Conservation (phyloP, 2,888 invertebrate species). For the Agonopterix arenella region DNA sequence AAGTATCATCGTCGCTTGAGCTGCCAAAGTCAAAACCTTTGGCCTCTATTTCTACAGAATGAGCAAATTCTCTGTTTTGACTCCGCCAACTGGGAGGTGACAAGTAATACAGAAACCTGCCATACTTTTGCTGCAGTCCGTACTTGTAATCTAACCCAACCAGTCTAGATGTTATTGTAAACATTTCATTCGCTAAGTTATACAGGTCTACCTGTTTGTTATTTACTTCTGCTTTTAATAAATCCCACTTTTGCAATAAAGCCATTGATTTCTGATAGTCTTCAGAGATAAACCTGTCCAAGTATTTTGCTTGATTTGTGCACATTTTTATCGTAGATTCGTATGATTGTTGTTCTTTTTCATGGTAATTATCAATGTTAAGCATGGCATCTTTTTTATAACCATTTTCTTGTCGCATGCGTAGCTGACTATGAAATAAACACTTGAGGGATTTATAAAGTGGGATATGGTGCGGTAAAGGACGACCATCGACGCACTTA, state of each 20-base stretch:
- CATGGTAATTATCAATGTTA: constrained; percentile 72
- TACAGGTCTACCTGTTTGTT: constrained; percentile 58
- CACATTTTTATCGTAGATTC: constrained; percentile 61
- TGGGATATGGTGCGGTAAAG: constrained; percentile 23
- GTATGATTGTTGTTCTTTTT: constrained; percentile 70
- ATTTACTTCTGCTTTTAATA: constrained; percentile 52
- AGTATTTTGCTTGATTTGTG: constrained; percentile 69
- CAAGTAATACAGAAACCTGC: constrained; percentile 81
- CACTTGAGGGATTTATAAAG: constrained; percentile 41
- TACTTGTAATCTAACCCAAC: constrained; percentile 80
- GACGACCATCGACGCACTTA: constrained; percentile 31
- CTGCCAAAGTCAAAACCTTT: constrained; percentile 59
- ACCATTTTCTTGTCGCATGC: constrained; percentile 46
- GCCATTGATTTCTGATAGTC: constrained; percentile 79
- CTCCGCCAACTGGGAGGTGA: constrained; percentile 79
- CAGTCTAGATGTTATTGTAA: constrained; percentile 57
- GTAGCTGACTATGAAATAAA: constrained; percentile 30
- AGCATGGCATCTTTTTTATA: constrained; percentile 63
- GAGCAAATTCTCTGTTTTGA: constrained; percentile 68
- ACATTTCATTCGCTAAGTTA: constrained; percentile 50
- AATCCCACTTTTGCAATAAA: constrained; percentile 69
- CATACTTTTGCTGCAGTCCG: constrained; percentile 79
- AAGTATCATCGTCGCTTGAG: constrained; percentile 52
- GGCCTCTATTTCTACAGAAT: constrained; percentile 59
- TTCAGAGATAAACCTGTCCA: constrained; percentile 77